Percentiles rank a stretch among this genome's conserved stretches.
phyloP scores from a whole-genome alignment of 2,888 invertebrate genomes.

The Palloptera scutellata region DNA sequence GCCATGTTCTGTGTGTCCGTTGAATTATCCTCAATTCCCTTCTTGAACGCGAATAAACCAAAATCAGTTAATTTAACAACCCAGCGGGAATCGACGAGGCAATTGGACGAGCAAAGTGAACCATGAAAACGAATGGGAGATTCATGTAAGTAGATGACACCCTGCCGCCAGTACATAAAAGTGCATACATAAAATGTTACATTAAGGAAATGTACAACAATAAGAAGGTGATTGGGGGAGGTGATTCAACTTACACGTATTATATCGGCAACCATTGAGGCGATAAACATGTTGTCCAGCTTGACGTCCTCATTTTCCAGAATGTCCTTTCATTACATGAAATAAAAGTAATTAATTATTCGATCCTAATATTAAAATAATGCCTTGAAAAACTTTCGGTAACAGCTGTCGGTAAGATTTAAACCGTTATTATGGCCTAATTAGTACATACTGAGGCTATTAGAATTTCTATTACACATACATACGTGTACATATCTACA shows the following conservation, averaged over 20 bases:
- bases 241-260: slow-evolving; percentile 76
- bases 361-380: too few species aligned
- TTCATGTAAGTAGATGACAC: slow-evolving; percentile 90
- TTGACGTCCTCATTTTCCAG: slow-evolving; percentile 95
- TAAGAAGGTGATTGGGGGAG: too few species aligned
- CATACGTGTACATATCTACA: too few species aligned
- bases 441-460: too few species aligned
- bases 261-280: slow-evolving; percentile 93
- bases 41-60: slow-evolving; percentile 86
- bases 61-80: slow-evolving; percentile 93
- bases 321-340: slow-evolving; percentile 74
- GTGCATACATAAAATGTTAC: not conserved
- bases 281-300: slow-evolving; percentile 95
- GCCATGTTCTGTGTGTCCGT: slow-evolving; percentile 68
- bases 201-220: too few species aligned
- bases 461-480: too few species aligned
- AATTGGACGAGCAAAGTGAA: slow-evolving; percentile 87
- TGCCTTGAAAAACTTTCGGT: too few species aligned
- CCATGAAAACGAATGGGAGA: slow-evolving; percentile 88
- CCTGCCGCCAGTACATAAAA: slow-evolving; percentile 66
- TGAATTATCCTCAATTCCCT: slow-evolving; percentile 72
- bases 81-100: slow-evolving; percentile 94
- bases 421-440: too few species aligned
- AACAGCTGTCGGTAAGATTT: too few species aligned
- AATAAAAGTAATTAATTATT: not conserved